Evolutionary conservation across 2,888 invertebrate species (phyloP), one percentile per base, ranked within the genome.

Genomic region (Zygaena filipendulae): DNA sequence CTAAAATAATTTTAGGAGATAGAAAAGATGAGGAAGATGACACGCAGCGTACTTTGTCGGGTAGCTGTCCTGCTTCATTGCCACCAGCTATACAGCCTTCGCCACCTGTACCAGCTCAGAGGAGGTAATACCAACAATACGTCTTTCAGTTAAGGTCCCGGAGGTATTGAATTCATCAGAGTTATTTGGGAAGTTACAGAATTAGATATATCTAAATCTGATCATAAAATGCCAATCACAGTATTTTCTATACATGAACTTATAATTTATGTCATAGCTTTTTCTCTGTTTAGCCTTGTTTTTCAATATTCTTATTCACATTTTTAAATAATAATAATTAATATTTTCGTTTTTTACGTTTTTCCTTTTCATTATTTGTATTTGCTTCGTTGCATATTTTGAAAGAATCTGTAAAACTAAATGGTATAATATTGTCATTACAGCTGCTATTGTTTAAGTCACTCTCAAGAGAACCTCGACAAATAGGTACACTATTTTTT

Each of bases 361-460:
- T n/a, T n/a, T n/a, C n/a, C n/a, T n/a, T n/a, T n/a, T n/a, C n/a
- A n/a, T n/a, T n/a, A n/a, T n/a, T n/a, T n/a, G n/a, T n/a, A n/a
- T n/a, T n/a, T n/a, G n/a, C n/a, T n/a, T n/a, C n/a, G n/a, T n/a
- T n/a, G n/a, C n/a, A n/a, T n/a, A n/a, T n/a, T n/a, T n/a, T n/a
- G n/a, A n/a, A n/a, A n/a, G 21, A 39, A 39, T 36, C 35, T 16
- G 16, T 16, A 7, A 16, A 16, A 16, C 16, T 16, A 16, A 16
- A 16, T 6, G 7, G 16, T 6, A 16, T 16, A 49, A 53, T 59
- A 48, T 75, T 74, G 47, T 64, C 46, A 52, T 79, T 79, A 52
- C 79, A 79, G 79, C 77, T 79, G 79, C 77, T 79, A 77, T 79
- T 79, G 79, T 54, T 72, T 79, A 74, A 79, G 74, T 71, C 79